Percentiles rank a stretch among this genome's conserved stretches.
These are phyloP conservation scores for Caenorhabditis remanei DNA, from an alignment of 1,140 invertebrate species.

Conservation along the genomic window DNA sequence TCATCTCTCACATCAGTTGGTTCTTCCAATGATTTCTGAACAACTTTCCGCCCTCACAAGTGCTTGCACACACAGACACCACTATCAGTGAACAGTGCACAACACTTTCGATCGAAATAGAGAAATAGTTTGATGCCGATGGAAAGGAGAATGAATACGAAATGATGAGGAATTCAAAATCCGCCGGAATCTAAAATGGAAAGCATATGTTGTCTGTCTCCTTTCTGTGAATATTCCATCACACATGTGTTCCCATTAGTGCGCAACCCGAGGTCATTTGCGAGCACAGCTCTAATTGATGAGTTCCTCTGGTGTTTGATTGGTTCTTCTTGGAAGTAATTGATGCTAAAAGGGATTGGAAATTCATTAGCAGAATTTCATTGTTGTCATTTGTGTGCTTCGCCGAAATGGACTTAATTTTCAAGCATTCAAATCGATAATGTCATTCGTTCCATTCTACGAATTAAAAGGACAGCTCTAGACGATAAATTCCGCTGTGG, in stretches of 20 bases:
- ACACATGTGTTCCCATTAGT: conserved; percentile 32
- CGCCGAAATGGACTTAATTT: too few species aligned
- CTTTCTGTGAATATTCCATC: neutral
- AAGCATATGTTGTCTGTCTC: conserved; percentile 9
- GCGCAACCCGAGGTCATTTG: conserved; percentile 9
- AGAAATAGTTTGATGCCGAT: neutral
- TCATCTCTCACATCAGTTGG: conserved; percentile 1
- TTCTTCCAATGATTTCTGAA: conserved; percentile 28
- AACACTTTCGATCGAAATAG: neutral
- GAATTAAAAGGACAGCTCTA: too few species aligned
- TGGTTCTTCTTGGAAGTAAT: too few species aligned
- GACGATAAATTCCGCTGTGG: too few species aligned
- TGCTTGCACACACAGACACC: conserved; percentile 22
- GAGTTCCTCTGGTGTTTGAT: neutral
- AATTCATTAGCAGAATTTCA: too few species aligned
- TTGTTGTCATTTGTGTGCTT: too few species aligned
- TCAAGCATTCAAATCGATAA: too few species aligned
- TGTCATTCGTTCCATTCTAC: too few species aligned
- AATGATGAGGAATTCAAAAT: neutral
- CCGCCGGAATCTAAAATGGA: neutral
- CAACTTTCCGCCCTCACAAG: conserved; percentile 43
- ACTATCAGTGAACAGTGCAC: neutral
- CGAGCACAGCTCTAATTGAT: neutral
- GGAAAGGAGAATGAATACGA: neutral
- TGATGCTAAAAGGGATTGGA: too few species aligned